Evolutionary conservation across 2,113 vertebrate species (phyloP).

Genomic region (human (Homo sapiens)): GRCh38 chr12:94336001-94336500

Average conservation of each 20-base stretch:
- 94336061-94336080: background rate
- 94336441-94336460: background rate
- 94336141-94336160: background rate
- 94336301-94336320: background rate
- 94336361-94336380: background rate
- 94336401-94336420: background rate
- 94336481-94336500: background rate
- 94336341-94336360: background rate
- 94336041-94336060: background rate
- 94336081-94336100: background rate
- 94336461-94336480: background rate
- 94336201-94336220: slow-evolving; percentile 25
- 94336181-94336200: background rate
- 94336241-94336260: slow-evolving; percentile 15
- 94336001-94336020: background rate
- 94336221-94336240: background rate
- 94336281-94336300: background rate
- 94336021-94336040: background rate
- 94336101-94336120: background rate
- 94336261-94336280: background rate
- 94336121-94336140: background rate
- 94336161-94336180: background rate
- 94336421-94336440: background rate
- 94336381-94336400: background rate
- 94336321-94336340: background rate